Conservation (phyloP, 1,140 invertebrate genomes). For the Drosophila virilis region DNA sequence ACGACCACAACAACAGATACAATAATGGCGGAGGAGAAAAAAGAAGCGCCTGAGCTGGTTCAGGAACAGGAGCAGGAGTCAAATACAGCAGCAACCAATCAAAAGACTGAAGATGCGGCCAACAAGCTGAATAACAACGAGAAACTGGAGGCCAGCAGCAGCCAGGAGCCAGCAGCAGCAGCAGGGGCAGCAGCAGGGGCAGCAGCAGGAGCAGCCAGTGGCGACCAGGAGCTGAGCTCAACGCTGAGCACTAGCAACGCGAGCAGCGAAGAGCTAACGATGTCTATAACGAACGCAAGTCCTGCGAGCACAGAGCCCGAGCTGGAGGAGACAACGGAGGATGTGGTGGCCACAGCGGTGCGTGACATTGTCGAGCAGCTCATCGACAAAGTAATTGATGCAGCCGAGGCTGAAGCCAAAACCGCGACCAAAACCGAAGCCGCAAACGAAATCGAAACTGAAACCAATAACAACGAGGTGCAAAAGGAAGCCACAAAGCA, state of each 20-base stretch:
- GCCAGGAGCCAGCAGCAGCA: slow-evolving; percentile 3
- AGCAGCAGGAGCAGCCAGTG: background rate
- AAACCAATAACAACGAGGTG: slow-evolving; percentile 73
- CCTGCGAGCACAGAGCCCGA: slow-evolving; percentile 28
- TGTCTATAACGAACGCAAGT: slow-evolving; percentile 34
- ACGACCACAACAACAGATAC: slow-evolving; percentile 17
- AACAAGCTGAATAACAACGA: slow-evolving; percentile 79
- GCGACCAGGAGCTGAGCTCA: slow-evolving; percentile 49
- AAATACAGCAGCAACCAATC: slow-evolving; percentile 60
- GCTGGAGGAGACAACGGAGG: slow-evolving; percentile 33
- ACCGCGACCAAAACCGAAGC: background rate
- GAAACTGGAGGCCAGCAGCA: slow-evolving; percentile 37
- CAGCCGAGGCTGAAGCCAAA: slow-evolving; percentile 55
- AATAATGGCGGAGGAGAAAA: slow-evolving; percentile 12
- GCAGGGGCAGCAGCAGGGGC: slow-evolving; percentile 1
- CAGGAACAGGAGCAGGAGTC: slow-evolving; percentile 10
- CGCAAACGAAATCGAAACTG: slow-evolving; percentile 29
- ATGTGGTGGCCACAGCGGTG: slow-evolving; percentile 58
- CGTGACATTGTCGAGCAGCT: slow-evolving; percentile 78
- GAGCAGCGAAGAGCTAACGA: slow-evolving; percentile 52
- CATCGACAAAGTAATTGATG: slow-evolving; percentile 76
- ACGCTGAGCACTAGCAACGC: slow-evolving; percentile 34
- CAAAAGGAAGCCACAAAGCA: slow-evolving; percentile 25
- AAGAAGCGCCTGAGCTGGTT: background rate
- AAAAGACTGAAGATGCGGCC: slow-evolving; percentile 76